Conservation (phyloP, 2,113 vertebrate genomes). For the Ameiurus melas region DNA sequence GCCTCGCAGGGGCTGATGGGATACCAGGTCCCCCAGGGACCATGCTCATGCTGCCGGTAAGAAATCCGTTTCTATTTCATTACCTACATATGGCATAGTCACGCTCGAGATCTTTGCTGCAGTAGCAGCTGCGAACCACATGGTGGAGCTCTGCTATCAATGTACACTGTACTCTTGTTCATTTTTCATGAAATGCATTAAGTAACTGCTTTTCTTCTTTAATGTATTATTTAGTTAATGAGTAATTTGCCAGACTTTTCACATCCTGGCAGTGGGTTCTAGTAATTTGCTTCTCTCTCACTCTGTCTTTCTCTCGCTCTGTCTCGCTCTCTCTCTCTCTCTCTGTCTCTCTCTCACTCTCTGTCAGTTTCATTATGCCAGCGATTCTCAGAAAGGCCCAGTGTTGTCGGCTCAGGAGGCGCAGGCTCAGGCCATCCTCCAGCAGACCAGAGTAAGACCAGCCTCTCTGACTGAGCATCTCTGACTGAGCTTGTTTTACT, state of each 20-base stretch:
- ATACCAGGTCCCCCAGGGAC: conserved; percentile 84
- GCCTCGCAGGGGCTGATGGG: conserved; percentile 82
- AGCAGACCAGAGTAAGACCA: conserved; percentile 79
- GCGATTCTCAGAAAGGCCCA: conserved; percentile 82
- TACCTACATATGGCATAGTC: conserved; percentile 2
- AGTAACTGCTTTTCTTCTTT: background rate
- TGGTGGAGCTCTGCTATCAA: conserved; percentile 70
- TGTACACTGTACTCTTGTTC: conserved; percentile 16
- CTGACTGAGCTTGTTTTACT: background rate
- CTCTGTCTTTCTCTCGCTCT: background rate
- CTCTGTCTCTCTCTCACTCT: conserved; percentile 24
- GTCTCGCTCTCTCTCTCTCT: conserved; percentile 4
- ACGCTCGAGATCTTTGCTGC: background rate
- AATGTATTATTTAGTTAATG: conserved; percentile 10
- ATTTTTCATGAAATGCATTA: conserved; percentile 14
- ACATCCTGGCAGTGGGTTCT: background rate
- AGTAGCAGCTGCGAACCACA: background rate
- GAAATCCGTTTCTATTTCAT: conserved; percentile 4
- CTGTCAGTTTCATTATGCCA: conserved; percentile 80
- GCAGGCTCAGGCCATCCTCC: conserved; percentile 86
- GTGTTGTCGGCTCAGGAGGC: conserved; percentile 84
- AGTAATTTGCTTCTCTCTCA: background rate
- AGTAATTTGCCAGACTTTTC: conserved; percentile 10
- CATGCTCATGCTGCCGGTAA: conserved; percentile 88
- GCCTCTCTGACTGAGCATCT: background rate